These are phyloP conservation scores for Galleria mellonella DNA, from an alignment of 1,140 invertebrate species.

Conservation along the genomic window DNA sequence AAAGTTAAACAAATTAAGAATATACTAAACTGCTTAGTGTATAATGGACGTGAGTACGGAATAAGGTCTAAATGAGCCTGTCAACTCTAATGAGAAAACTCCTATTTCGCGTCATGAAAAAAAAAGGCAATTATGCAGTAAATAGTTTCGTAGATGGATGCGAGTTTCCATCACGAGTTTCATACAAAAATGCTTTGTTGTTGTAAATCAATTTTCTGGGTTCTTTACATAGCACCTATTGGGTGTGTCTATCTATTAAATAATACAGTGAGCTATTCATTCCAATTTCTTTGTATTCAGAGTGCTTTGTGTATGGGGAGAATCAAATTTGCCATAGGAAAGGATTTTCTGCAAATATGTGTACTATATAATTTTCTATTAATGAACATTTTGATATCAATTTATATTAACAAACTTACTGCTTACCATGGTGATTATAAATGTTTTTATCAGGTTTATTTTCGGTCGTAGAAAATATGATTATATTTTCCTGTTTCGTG, in stretches of 20 bases:
- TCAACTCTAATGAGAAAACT: constrained; percentile 51
- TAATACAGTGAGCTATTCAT: constrained; percentile 5
- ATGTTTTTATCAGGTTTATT: no score
- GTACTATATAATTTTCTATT: no score
- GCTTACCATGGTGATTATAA: no score
- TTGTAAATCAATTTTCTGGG: not conserved
- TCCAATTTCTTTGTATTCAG: constrained; percentile 6
- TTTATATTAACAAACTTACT: no score
- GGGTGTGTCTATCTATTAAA: constrained; percentile 1
- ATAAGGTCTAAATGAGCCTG: constrained; percentile 40
- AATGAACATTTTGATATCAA: no score
- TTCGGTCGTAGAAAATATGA: no score
- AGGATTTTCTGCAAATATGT: not conserved
- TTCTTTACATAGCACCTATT: constrained; percentile 2
- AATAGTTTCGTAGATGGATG: no score
- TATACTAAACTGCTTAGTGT: no score
- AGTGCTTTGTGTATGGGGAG: constrained; percentile 5
- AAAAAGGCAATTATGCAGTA: constrained; percentile 32
- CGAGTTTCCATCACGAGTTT: not conserved
- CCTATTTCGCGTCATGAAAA: constrained; percentile 26
- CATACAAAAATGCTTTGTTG: not conserved
- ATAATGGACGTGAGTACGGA: constrained; percentile 6
- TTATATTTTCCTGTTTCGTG: no score
- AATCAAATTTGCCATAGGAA: constrained; percentile 4
- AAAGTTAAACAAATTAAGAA: no score